Evolutionary conservation across 2,888 invertebrate species (phyloP).

Genomic region (Himalopsyche anomala): DNA sequence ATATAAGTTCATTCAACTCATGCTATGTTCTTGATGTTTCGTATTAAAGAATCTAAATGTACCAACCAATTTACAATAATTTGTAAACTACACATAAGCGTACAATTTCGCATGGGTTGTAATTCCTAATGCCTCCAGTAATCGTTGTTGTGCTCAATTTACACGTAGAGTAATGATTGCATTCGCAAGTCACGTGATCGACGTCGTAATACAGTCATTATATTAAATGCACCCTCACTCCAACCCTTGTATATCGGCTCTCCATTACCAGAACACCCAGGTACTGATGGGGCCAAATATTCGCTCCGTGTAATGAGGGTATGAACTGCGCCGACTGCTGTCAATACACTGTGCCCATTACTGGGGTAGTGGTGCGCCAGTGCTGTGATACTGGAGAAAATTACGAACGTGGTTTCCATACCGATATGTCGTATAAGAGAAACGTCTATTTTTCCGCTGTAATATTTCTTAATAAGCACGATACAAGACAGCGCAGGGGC

Average conservation of each 20-base stretch:
- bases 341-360: background rate
- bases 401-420: conserved; percentile 22
- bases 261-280: background rate
- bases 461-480: conserved; percentile 1
- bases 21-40: no score
- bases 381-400: background rate
- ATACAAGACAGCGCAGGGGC: background rate
- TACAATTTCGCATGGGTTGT: background rate
- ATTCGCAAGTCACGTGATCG: conserved; percentile 23
- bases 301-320: background rate
- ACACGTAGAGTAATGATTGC: conserved; percentile 1
- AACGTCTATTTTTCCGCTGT: background rate
- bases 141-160: conserved; percentile 13
- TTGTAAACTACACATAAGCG: no score
- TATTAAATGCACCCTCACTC: conserved; percentile 3
- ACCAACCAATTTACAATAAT: no score
- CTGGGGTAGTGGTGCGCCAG: background rate
- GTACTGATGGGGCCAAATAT: background rate
- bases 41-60: no score
- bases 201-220: conserved; percentile 22
- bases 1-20: no score
- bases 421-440: background rate
- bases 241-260: background rate
- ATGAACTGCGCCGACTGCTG: background rate
- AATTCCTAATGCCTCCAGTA: background rate